Percentiles rank a stretch among this genome's conserved stretches.
phyloP scores from a whole-genome alignment of 2,888 invertebrate species.

The Drosophila affinis region DNA sequence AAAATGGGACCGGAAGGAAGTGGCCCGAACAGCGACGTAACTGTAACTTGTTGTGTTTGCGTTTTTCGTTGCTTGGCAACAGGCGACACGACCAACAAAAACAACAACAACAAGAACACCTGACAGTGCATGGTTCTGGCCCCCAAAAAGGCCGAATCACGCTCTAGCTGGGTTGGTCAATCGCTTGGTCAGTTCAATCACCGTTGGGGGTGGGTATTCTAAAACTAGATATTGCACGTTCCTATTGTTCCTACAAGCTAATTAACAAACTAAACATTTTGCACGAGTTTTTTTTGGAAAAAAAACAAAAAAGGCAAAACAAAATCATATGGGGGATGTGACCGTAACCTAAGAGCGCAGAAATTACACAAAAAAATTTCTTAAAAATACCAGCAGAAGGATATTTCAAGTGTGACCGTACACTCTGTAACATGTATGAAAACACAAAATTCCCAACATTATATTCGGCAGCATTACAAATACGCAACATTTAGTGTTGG shows the following conservation, averaged over 20 bases:
- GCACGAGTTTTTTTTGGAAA: not conserved
- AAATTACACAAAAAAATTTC: not conserved
- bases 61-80: conserved; percentile 78
- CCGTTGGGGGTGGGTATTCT: not conserved
- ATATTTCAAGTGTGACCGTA: no score
- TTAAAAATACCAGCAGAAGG: no score
- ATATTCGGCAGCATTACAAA: not conserved
- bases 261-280: not conserved
- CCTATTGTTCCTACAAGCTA: not conserved
- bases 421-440: no score
- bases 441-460: not conserved
- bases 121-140: conserved; percentile 29
- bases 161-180: not conserved
- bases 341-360: not conserved
- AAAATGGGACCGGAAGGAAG: conserved; percentile 76
- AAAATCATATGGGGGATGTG: not conserved
- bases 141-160: not conserved
- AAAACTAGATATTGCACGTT: not conserved
- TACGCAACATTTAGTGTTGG: not conserved
- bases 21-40: conserved; percentile 61
- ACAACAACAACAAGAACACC: conserved; percentile 59
- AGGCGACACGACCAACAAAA: conserved; percentile 57
- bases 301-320: not conserved
- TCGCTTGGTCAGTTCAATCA: not conserved
- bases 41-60: conserved; percentile 73